Evolutionary conservation across 2,797 vertebrate species (phyloP), one percentile per base, ranked within the genome.

Genomic region (Helicolenus hilgendorfi): DNA sequence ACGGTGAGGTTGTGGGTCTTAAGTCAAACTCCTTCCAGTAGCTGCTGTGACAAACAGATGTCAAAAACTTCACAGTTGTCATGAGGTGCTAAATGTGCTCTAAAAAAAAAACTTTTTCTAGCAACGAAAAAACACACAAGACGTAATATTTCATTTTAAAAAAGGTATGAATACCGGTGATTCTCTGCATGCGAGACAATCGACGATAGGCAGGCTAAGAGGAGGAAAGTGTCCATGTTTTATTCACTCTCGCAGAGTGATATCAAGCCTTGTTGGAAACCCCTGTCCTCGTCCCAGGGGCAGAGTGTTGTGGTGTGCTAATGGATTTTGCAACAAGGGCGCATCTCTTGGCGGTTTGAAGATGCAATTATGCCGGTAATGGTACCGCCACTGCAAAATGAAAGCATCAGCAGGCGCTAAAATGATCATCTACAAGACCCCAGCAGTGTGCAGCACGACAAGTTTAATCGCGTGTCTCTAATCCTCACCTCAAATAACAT

Each of bases 341-440:
- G 58, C 79, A 93, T 92, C 94, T 94, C 91, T 91, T 81, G 89
- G 93, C 35, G 60, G 78, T 94, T 93, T 94, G 76, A 94, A 93
- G 95, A 95, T 92, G 89, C 93, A 95, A 96, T 96, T 95, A 96
- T 88, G 88, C 74, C 15, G 7, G 81, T 95, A 92, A 95, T 93
- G 86, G 94, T 65, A 65, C 85, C 73, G 80, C 84, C 79, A 76
- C 79, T 72, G 83, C 75, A 89, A 94, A 94, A 94, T 94, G 86
- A 96, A 94, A 92, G 88, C 91, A 93, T 92, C 93, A 93, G 94
- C 93, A 92, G 91, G 90, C 90, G 92, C n/a, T 13, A 87, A 93
- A 90, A 81, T 86, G 77, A 94, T 94, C 83, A 88, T 76, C 84
- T 79, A 83, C 84, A 88, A 83, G 79, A 92, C 53, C 70, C 64